Evolutionary conservation across 2,888 invertebrate species (phyloP).

Genomic region (Nomada fucata): DNA sequence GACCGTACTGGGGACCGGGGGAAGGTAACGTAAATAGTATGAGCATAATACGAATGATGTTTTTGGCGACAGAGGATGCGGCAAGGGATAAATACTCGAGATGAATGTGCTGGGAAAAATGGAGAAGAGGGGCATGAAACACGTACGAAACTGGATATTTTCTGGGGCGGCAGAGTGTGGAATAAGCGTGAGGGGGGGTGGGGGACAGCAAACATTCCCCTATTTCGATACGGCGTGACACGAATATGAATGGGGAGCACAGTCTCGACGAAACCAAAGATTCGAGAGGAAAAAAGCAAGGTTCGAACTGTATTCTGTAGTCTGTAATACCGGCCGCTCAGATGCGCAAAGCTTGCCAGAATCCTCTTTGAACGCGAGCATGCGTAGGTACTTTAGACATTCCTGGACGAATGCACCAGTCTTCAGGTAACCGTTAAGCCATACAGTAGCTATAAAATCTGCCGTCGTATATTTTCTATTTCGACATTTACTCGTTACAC

Average conservation of each 20-base stretch:
- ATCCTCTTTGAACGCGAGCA: slow-evolving; percentile 1
- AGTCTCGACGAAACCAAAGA: slow-evolving; percentile 34
- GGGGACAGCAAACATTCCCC: slow-evolving; percentile 12
- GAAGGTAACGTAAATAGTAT: background rate
- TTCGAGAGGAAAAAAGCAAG: slow-evolving; percentile 24
- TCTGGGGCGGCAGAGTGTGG: slow-evolving; percentile 15
- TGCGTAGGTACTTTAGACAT: background rate
- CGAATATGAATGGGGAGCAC: slow-evolving; percentile 38
- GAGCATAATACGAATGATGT: no score
- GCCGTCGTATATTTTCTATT: no score
- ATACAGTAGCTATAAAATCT: background rate
- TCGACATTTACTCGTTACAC: no score
- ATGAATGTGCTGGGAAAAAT: background rate
- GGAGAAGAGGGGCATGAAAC: background rate
- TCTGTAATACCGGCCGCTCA: slow-evolving; percentile 26
- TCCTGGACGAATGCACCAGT: background rate
- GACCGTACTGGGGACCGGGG: background rate
- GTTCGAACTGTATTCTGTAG: slow-evolving; percentile 15
- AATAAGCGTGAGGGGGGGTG: background rate
- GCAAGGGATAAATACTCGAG: background rate
- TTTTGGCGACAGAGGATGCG: background rate
- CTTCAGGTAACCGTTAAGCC: background rate
- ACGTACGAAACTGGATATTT: slow-evolving; percentile 28
- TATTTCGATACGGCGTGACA: slow-evolving; percentile 38
- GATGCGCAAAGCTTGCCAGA: slow-evolving; percentile 9